A percentile compares a stretch with the other conserved stretches of the same genome.
phyloP scores from a whole-genome alignment of 2,888 invertebrate genomes.

The Heterodera filipjevi region DNA sequence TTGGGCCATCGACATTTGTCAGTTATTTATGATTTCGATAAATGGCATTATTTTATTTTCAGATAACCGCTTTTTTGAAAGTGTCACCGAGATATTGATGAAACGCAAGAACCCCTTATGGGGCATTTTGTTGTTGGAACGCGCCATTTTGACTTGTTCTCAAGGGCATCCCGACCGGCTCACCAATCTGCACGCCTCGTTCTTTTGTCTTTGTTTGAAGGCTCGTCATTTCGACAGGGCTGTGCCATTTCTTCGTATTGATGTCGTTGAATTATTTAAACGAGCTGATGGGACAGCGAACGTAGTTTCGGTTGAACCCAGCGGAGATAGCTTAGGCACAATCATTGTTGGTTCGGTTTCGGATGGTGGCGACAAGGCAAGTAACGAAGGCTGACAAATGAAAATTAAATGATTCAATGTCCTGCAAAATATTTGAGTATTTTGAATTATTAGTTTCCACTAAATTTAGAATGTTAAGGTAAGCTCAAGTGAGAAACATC shows the following conservation, averaged over 20 bases:
- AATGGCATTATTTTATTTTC: neutral
- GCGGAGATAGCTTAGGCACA: neutral
- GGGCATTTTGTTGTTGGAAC: constrained; percentile 37
- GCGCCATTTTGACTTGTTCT: constrained; percentile 30
- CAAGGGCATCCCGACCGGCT: constrained; percentile 24
- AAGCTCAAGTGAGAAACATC: constrained; percentile 1
- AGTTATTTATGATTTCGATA: neutral
- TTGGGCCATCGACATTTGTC: constrained; percentile 36
- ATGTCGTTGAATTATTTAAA: constrained; percentile 38
- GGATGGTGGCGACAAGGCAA: constrained; percentile 18
- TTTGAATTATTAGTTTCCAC: neutral
- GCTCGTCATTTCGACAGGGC: constrained; percentile 44
- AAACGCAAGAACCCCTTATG: constrained; percentile 32
- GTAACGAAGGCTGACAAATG: neutral
- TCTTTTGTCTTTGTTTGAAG: constrained; percentile 39
- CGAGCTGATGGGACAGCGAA: neutral
- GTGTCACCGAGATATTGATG: constrained; percentile 30
- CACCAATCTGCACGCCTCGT: constrained; percentile 38
- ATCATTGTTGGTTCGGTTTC: neutral
- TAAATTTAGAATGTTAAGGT: neutral
- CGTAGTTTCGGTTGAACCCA: neutral
- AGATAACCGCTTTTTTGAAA: constrained; percentile 36
- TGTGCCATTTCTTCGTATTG: constrained; percentile 35
- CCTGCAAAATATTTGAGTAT: neutral
- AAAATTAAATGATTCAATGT: neutral